A percentile compares a stretch with the other conserved stretches of the same genome.
These are phyloP conservation scores for Drosophila anomalata DNA, from an alignment of 2,888 invertebrate genomes.

Conservation along the genomic window DNA sequence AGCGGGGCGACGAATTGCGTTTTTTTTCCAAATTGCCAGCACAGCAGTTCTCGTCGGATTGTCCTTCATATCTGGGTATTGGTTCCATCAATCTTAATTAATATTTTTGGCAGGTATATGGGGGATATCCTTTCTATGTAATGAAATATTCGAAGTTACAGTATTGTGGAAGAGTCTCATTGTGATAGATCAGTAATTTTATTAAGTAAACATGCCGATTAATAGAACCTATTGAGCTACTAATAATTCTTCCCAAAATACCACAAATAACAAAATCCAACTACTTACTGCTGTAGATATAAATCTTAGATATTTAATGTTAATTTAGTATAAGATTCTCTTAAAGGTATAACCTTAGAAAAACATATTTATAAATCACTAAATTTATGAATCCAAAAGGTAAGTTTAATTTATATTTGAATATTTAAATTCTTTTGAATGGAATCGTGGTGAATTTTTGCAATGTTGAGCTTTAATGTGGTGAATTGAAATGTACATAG, in stretches of 20 bases:
- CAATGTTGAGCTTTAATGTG: too few species aligned
- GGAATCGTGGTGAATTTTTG: too few species aligned
- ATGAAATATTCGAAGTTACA: too few species aligned
- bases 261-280: background rate
- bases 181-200: background rate
- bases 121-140: background rate
- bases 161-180: background rate
- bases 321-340: background rate
- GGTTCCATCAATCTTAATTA: conserved; percentile 29
- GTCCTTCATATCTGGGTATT: conserved; percentile 1
- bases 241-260: background rate
- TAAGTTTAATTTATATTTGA: background rate
- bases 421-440: background rate
- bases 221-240: background rate
- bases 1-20: conserved; percentile 54
- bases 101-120: background rate
- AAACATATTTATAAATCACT: background rate
- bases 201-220: background rate
- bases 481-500: too few species aligned
- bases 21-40: conserved; percentile 13
- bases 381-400: background rate
- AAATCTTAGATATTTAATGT: background rate
- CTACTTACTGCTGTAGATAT: too few species aligned
- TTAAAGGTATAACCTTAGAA: too few species aligned
- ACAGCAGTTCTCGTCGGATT: conserved; percentile 7